Conservation (phyloP, 2,113 vertebrate species). For the Lasiurus borealis region DNA sequence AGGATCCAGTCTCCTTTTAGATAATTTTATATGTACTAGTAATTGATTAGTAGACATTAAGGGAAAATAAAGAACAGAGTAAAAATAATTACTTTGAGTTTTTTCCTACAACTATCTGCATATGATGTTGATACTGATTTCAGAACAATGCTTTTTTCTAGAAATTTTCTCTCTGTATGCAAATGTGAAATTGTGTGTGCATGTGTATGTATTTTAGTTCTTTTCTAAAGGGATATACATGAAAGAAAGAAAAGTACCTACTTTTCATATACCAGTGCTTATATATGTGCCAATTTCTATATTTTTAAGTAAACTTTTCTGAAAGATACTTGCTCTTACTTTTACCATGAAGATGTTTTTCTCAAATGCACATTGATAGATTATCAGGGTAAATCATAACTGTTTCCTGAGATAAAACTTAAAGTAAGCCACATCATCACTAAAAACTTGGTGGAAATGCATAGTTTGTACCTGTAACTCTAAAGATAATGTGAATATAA, state of each 20-base stretch:
- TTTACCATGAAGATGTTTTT: neutral
- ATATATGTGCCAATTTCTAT: neutral
- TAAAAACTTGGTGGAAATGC: conserved; percentile 10
- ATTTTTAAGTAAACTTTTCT: neutral
- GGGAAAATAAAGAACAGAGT: neutral
- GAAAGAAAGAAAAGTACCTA: neutral
- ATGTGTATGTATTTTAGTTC: neutral
- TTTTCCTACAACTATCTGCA: neutral
- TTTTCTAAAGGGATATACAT: neutral
- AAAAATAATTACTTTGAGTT: neutral
- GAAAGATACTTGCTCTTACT: neutral
- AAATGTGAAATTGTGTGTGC: neutral
- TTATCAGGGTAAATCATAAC: conserved; percentile 11
- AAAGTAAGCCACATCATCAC: conserved; percentile 35
- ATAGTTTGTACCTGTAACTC: conserved; percentile 11
- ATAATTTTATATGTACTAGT: neutral
- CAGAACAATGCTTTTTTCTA: neutral
- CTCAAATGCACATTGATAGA: neutral
- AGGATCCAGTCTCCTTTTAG: neutral
- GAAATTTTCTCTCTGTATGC: neutral
- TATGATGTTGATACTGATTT: conserved; percentile 12
- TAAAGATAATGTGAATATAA: conserved; percentile 42
- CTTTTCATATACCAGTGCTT: neutral
- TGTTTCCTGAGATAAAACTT: conserved; percentile 46
- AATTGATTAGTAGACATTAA: neutral